Conservation (phyloP, 2,113 vertebrate species). For the Ranitomeya variabilis region DNA sequence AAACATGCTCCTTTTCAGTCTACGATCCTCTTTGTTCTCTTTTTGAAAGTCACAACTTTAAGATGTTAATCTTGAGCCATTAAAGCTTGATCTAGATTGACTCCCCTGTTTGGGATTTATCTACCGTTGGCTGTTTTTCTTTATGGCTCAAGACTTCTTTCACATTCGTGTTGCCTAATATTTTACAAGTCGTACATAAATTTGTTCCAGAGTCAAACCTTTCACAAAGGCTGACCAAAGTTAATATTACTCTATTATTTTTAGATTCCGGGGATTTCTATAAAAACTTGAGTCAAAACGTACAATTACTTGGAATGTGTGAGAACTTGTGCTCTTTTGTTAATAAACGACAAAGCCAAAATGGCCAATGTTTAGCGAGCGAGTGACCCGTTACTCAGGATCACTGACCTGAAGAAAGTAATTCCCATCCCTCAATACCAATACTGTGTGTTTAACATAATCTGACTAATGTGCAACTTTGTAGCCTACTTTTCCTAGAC, state of each 20-base stretch:
- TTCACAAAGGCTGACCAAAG: not conserved
- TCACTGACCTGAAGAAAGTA: conserved; percentile 54
- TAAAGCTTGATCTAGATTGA: not conserved
- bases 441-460: conserved; percentile 22
- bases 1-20: not conserved
- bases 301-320: conserved; percentile 15
- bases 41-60: not conserved
- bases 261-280: not conserved
- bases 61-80: not conserved
- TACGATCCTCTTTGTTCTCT: not conserved
- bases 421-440: conserved; percentile 40
- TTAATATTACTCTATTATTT: not conserved
- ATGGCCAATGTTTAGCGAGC: conserved; percentile 19
- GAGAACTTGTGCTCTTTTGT: conserved; percentile 47
- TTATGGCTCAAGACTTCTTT: not conserved
- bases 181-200: not conserved
- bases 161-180: not conserved
- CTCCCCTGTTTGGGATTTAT: not conserved
- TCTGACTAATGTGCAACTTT: not conserved
- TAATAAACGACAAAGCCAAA: not conserved
- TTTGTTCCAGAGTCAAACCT: not conserved
- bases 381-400: conserved; percentile 46
- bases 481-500: not conserved
- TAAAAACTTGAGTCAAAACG: not conserved
- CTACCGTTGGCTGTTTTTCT: not conserved